phyloP scores from a whole-genome alignment of 2,797 vertebrate species.

The Neosilurus mollespiculum region DNA sequence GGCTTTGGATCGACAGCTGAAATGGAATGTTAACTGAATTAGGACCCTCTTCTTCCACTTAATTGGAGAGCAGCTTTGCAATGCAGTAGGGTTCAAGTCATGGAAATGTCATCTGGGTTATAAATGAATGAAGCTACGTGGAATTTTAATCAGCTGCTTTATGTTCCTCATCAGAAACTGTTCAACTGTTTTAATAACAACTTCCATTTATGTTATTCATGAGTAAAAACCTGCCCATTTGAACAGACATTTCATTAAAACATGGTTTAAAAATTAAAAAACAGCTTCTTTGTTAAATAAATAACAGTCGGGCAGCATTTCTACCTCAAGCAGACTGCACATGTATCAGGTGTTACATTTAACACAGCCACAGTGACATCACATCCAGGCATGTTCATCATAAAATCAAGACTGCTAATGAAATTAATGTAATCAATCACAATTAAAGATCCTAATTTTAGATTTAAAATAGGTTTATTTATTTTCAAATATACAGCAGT shows the following conservation, averaged over 20 bases:
- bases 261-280: neutral
- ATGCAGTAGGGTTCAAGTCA: neutral
- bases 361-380: neutral
- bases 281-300: neutral
- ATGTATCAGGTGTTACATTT: neutral
- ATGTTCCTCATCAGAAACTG: conserved; percentile 8
- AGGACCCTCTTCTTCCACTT: conserved; percentile 11
- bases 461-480: conserved; percentile 96
- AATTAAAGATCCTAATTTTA: conserved; percentile 48
- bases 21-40: conserved; percentile 39
- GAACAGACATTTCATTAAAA: neutral
- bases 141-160: conserved; percentile 29
- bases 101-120: conserved; percentile 25
- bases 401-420: neutral
- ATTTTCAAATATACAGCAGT: conserved; percentile 93
- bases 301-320: neutral
- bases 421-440: conserved; percentile 4
- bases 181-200: neutral
- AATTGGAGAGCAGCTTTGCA: neutral
- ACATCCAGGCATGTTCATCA: neutral
- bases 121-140: conserved; percentile 21
- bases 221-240: neutral
- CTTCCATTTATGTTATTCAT: neutral
- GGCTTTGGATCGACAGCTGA: neutral
- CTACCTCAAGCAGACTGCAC: neutral